phyloP scores from a whole-genome alignment of 2,888 invertebrate species.

The Exephanes ischioxanthus region DNA sequence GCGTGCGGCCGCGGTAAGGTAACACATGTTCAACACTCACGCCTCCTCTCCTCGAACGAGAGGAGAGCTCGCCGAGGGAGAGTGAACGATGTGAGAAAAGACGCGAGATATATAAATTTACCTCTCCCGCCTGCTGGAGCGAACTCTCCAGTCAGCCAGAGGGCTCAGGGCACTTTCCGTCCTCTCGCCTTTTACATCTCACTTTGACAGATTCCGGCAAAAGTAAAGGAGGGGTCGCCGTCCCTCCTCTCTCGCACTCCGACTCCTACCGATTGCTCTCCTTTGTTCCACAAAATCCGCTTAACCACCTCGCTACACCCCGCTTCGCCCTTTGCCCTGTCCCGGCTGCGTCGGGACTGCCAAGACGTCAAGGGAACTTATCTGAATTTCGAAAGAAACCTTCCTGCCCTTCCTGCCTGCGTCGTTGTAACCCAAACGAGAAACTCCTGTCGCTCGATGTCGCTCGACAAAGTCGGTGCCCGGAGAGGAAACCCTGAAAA shows the following conservation, averaged over 20 bases:
- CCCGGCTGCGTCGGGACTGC: conserved; percentile 6
- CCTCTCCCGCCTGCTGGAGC: background rate
- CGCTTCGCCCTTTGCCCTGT: conserved; percentile 28
- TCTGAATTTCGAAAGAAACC: conserved; percentile 67
- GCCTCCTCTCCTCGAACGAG: conserved; percentile 8
- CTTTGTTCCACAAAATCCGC: conserved; percentile 75
- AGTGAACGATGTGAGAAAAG: conserved; percentile 9
- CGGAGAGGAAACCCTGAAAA: conserved; percentile 40
- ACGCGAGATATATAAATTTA: conserved; percentile 14
- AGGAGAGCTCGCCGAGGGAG: conserved; percentile 10
- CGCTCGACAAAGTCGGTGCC: conserved; percentile 31
- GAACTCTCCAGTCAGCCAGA: conserved; percentile 8
- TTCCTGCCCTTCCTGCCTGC: background rate
- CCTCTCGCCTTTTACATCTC: conserved; percentile 71
- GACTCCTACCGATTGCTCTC: conserved; percentile 49
- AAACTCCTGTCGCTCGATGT: conserved; percentile 44
- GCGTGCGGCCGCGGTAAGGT: conserved; percentile 62
- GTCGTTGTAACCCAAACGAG: conserved; percentile 11
- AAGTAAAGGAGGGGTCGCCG: conserved; percentile 35
- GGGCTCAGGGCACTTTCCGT: conserved; percentile 63
- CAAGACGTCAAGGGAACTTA: conserved; percentile 67
- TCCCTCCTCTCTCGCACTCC: conserved; percentile 2
- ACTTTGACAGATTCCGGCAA: conserved; percentile 66
- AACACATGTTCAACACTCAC: conserved; percentile 70
- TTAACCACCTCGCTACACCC: conserved; percentile 65